Conservation (phyloP, 2,888 invertebrate species). For the Bombylius discolor region DNA sequence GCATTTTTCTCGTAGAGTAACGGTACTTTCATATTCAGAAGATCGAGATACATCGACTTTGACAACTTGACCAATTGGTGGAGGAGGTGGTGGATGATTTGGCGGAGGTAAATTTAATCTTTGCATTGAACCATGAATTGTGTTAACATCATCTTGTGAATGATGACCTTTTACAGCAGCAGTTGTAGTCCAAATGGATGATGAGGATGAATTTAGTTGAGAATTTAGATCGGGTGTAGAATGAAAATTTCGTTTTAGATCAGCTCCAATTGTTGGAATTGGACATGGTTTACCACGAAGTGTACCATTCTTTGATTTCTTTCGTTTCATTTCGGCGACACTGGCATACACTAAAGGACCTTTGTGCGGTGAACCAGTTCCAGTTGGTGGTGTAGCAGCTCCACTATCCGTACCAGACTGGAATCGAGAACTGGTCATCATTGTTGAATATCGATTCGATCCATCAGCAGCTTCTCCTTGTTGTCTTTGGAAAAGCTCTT, state of each 20-base stretch:
- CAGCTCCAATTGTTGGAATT: constrained; percentile 32
- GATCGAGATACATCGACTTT: constrained; percentile 49
- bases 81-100: constrained; percentile 70
- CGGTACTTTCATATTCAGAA: constrained; percentile 38
- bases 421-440: constrained; percentile 66
- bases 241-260: constrained; percentile 67
- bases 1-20: constrained; percentile 31
- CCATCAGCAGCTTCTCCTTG: constrained; percentile 47
- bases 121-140: constrained; percentile 35
- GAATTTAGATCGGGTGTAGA: constrained; percentile 74
- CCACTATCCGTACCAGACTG: constrained; percentile 46
- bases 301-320: constrained; percentile 37
- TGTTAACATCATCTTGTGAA: constrained; percentile 58
- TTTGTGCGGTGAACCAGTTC: constrained; percentile 47
- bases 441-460: constrained; percentile 37
- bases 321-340: constrained; percentile 90
- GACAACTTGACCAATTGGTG: constrained; percentile 55
- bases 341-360: constrained; percentile 70
- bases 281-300: constrained; percentile 34
- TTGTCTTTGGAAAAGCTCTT: constrained; percentile 84
- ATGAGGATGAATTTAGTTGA: constrained; percentile 33
- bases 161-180: constrained; percentile 43
- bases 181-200: constrained; percentile 28
- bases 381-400: constrained; percentile 47
- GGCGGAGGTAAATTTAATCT: constrained; percentile 57